phyloP scores from a whole-genome alignment of 2,797 vertebrate genomes.

The Scolopax rusticola region DNA sequence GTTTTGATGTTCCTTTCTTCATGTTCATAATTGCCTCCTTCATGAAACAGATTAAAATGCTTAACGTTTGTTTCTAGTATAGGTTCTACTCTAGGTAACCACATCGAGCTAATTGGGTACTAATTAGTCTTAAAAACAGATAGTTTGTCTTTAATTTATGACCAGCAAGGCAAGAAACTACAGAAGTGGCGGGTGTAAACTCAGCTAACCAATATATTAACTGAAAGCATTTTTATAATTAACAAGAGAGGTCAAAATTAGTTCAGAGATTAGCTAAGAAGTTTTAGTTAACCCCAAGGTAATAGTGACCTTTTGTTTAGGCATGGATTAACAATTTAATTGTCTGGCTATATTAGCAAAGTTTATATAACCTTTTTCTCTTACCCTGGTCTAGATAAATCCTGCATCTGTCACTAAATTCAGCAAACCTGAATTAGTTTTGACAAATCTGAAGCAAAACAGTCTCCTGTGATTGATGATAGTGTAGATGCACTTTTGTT shows the following conservation, averaged over 20 bases:
- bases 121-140: background rate
- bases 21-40: background rate
- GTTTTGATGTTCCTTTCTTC: background rate
- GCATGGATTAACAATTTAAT: conserved; percentile 4
- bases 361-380: conserved; percentile 41
- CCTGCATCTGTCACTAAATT: background rate
- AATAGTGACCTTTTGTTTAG: conserved; percentile 31
- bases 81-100: background rate
- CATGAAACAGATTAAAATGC: background rate
- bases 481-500: background rate
- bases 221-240: conserved; percentile 13
- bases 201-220: background rate
- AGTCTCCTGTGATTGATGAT: conserved; percentile 11
- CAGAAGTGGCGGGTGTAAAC: background rate
- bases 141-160: conserved; percentile 33
- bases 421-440: background rate
- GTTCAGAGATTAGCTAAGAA: conserved; percentile 24
- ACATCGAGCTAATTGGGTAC: background rate
- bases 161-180: background rate
- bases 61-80: background rate
- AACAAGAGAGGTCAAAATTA: conserved; percentile 28
- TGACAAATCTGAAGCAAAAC: conserved; percentile 38
- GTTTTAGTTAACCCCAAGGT: conserved; percentile 26
- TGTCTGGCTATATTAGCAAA: background rate
- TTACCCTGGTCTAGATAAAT: background rate